Conservation (phyloP, 2,888 invertebrate genomes). For the Portevinia maculata region DNA sequence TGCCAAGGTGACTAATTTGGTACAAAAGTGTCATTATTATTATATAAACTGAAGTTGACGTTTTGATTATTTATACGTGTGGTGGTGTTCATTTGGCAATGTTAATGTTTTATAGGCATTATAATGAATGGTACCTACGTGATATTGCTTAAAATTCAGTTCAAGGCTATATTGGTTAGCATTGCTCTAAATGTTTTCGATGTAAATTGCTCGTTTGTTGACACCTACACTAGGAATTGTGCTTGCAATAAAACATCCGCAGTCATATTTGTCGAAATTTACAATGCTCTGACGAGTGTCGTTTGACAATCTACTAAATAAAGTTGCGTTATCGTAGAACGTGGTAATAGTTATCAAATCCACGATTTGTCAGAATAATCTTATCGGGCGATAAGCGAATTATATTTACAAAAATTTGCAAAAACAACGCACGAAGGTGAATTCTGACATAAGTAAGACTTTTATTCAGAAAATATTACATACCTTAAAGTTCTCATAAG, state of each 20-base stretch:
- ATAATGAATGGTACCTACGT: constrained; percentile 22
- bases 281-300: neutral
- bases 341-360: neutral
- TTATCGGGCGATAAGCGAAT: constrained; percentile 1
- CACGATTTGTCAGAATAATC: constrained; percentile 14
- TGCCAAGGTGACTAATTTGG: constrained; percentile 42
- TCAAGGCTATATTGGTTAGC: constrained; percentile 48
- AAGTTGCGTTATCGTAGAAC: neutral
- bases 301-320: constrained; percentile 1
- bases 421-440: neutral
- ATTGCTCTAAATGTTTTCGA: constrained; percentile 21
- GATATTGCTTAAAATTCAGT: constrained; percentile 12
- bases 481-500: too few species aligned
- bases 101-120: constrained; percentile 12
- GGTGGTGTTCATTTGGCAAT: neutral
- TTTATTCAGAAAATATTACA: too few species aligned
- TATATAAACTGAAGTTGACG: neutral
- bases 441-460: neutral
- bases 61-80: neutral
- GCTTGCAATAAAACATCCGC: neutral
- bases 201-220: constrained; percentile 41
- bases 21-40: constrained; percentile 11
- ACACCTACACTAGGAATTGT: constrained; percentile 39
- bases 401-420: neutral
- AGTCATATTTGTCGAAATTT: neutral